Base-by-base conservation (phyloP, 2,888 invertebrate genomes). In the Fragum whitleyi region DNA sequence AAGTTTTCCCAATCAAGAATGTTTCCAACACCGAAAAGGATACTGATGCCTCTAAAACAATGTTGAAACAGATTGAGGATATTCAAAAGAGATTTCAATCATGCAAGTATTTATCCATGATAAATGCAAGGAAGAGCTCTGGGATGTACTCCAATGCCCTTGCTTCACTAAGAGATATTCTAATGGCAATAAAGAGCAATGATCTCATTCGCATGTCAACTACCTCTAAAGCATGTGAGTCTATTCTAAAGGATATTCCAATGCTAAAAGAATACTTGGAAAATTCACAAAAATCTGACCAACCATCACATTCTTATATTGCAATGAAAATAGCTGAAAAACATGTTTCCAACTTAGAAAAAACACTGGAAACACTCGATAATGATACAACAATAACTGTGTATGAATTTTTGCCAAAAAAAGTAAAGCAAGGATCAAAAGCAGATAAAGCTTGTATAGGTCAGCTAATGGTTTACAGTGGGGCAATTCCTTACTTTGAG, bases 251-350 rank as follows among this genome's bases (percentile, higher is more conserved):
- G 11, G 57, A 57, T 57, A 57, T 57, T 57, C 23, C 57, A 26
- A 14, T 23, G 7, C 23, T 57, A 5, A 23, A 23, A 23, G 57
- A 23, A 9, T 57, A 57, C 23, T 26, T 57, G 14, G 57, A 57
- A 26, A 26, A 9, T 57, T 11, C 11, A 57, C 21, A 7, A 7
- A 14, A 11, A 57, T 2, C 23, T 26, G 21, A 23, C 23, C 9
- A 57, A 7, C 23, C 26, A n/a, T 57, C 57, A 57, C 21, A 26
- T 9, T 2, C 7, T 2, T 57, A 19, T 57, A 14, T 23, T 26
- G 57, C 57, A 26, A 5, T 57, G 57, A 57, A 57, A 26, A 57
- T 57, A 26, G 57, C 26, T 3, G 57, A 57, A 23, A 57, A 23
- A 23, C 57, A 57, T 26, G n/a, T 57, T 21, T 9, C 21, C 2